These are phyloP conservation scores for Lepus timidus DNA, from an alignment of 2,113 vertebrate species.

Conservation along the genomic window DNA sequence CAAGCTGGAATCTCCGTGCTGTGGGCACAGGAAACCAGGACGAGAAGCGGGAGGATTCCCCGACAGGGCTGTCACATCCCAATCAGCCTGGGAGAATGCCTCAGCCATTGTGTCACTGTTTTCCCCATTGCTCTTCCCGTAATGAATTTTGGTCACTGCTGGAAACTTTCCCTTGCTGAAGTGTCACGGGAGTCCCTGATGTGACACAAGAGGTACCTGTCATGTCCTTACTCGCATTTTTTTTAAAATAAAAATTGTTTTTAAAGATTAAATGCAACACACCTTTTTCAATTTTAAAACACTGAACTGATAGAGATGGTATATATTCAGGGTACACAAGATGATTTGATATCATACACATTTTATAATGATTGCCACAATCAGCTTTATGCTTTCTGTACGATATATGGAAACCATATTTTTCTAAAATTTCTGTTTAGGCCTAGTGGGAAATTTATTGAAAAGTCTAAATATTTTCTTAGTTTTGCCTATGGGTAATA, in stretches of 20 bases:
- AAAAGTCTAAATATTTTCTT: slow-evolving; percentile 42
- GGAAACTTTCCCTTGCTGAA: not conserved
- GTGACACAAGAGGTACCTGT: not conserved
- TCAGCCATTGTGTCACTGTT: not conserved
- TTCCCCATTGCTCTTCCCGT: not conserved
- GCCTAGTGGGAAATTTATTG: not conserved
- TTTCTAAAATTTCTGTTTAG: slow-evolving; percentile 63
- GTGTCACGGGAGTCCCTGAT: not conserved
- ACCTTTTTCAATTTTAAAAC: not conserved
- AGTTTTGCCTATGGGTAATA: slow-evolving; percentile 51
- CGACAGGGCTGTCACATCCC: not conserved
- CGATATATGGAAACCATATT: not conserved
- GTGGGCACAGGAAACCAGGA: not conserved
- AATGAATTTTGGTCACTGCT: not conserved
- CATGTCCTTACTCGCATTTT: not conserved
- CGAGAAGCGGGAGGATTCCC: not conserved
- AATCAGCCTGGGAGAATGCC: slow-evolving; percentile 29
- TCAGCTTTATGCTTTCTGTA: not conserved
- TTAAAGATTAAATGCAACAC: not conserved
- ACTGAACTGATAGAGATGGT: not conserved
- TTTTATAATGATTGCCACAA: not conserved
- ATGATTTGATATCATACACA: not conserved
- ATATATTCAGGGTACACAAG: not conserved
- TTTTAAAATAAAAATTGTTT: not conserved
- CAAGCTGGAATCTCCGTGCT: slow-evolving; percentile 35